Evolutionary conservation across 2,888 invertebrate species (phyloP), one percentile per base, ranked within the genome.

Genomic region (Trissonchulus sp.): DNA sequence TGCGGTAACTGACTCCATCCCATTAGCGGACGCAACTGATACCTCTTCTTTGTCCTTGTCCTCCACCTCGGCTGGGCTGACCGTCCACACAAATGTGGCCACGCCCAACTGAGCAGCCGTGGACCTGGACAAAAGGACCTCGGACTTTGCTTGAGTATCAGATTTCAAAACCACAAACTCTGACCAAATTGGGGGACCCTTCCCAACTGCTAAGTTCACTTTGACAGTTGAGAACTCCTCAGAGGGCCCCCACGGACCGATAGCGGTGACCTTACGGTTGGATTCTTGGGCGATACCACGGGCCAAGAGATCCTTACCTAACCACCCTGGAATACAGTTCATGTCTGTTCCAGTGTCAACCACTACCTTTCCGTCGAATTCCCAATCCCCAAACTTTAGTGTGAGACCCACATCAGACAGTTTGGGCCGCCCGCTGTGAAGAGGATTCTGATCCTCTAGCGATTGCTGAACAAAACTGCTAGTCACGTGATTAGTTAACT

Each of bases 101-200:
- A 48, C 48, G 48, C 48, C 48, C 48, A 48, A 48, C 48, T 48
- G 48, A 48, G 48, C 48, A 48, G 48, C 48, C 48, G 48, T 48
- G 48, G 48, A 48, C 23, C 48, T 48, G 48, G 48, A 48, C 23
- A 48, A 48, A 48, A 48, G 48, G 48, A 48, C 48, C 48, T 48
- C 48, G 48, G 48, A 48, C 23, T 48, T 23, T 48, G 48, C 48
- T 23, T 48, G 48, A 23, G 48, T 15, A 48, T 23, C 48, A 23
- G 48, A 48, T 48, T 48, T 23, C 48, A 48, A 23, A 15, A 15
- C 48, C 48, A 23, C 48, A 48, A 48, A 48, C 23, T 48, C 48
- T 15, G 48, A 48, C 8, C 48, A 48, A 48, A 48, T 23, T 8
- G 48, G 23, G 48, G 48, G 48, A 8, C 48, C 48, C 48, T 48